Base-by-base conservation (phyloP, 2,888 invertebrate genomes). In the Osmoderma eremita region DNA sequence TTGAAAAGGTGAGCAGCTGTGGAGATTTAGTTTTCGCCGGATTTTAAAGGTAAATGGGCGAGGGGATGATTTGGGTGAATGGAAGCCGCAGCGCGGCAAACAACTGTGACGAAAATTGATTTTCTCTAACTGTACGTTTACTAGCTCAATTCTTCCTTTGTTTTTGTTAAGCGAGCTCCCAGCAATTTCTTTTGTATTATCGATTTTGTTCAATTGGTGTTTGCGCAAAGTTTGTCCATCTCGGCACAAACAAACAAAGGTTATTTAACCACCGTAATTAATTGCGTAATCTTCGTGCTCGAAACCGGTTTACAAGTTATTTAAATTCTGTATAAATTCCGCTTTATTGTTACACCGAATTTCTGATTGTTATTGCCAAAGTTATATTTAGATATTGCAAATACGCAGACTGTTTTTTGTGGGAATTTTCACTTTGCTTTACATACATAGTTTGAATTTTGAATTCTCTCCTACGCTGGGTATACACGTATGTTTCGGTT, bases 41-140 rank as follows among this genome's bases (percentile, higher is more conserved):
- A 61, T 30, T n/a, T 45, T 38, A 38, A 53, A 53, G 50, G 51
- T 30, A 63, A 45, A 61, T 45, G 45, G 30, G 24, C 30, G 30
- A 42, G 36, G 50, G 51, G 12, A 30, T 51, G 42, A 53, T 63
- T 49, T 49, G 30, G 6, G 30, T 30, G 30, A 50, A 41, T 50
- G 30, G 41, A 22, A 13, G 38, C 22, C 24, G 42, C 20, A 38
- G 30, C n/a, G 36, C 15, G 62, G 30, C 8, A 13, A 49, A 63
- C 49, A 63, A 63, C 42, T 42, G 63, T 63, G 13, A 49, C 63
- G 38, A 38, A 38, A 39, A 63, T 63, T 41, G 63, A 63, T 63
- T 63, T 63, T 63, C 41, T 10, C 12, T 53, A 22, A 42, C 22
- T 63, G 15, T 30, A n/a, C n/a, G n/a, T 63, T 39, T 30, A 63